Base-by-base conservation (phyloP, 2,888 invertebrate species). In the Trichogramma dendrolimi region DNA sequence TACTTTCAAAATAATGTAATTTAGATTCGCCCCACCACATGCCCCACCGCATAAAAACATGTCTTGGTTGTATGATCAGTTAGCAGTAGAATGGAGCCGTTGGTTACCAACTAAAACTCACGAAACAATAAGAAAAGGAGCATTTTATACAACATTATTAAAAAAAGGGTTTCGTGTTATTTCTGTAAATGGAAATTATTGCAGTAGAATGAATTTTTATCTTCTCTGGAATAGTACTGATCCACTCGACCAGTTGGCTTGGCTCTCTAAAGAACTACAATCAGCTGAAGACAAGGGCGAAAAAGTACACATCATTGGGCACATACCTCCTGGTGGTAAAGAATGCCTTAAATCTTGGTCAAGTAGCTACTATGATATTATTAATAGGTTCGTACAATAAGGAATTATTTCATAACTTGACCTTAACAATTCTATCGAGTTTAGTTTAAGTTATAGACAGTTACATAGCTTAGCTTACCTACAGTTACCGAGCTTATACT, bases 151-250 rank as follows among this genome's bases (percentile, higher is more conserved):
- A 2, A 92, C 93, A 2, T 84, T 93, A 52, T 90, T 96, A 6
- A 85, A 91, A 44, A 93, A 94, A 0, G 94, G 94, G n/a, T 92
- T 96, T 77, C 85, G 95, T 61, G 86, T 96, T 58, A 89, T 96
- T 67, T 95, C 96, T 0, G 83, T 96, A 10, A 96, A 96, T 76
- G 95, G 93, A 89, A 96, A 96, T 80, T 95, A 93, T 80, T 96
- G 96, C 79, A 94, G 95, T 77, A 94, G 92, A 74, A 92, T 92
- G 75, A 96, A 96, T 81, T 96, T 96, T 95, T 95, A 94, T 94
- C 82, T 94, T 40, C 81, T 94, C 38, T 81, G 96, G 68, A 97
- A 98, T 79, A 94, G 94, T 70, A 96, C 96, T 0, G 97, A 98
- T 80, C 97, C 97, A 0, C 94, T 93, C 0, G 94, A 92, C 1